phyloP scores from a whole-genome alignment of 2,888 invertebrate species.

The Mesorhabditis belari region DNA sequence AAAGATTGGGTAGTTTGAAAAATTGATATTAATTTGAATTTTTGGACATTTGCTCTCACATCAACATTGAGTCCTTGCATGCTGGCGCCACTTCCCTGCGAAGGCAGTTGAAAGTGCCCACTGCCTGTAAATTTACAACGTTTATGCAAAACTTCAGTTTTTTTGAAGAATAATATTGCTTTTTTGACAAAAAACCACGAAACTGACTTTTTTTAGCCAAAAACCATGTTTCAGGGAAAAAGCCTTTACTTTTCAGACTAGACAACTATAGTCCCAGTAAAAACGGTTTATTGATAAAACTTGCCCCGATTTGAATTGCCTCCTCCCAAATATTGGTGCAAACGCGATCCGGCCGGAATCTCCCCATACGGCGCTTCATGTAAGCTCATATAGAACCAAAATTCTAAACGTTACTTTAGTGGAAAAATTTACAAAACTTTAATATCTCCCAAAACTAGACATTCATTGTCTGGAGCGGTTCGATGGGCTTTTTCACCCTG shows the following conservation, averaged over 20 bases:
- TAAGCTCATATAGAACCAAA: neutral
- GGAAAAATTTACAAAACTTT: neutral
- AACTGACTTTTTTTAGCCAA: neutral
- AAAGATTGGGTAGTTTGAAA: neutral
- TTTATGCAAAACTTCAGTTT: neutral
- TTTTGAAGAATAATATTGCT: neutral
- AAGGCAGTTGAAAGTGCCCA: neutral
- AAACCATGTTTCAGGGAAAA: no score
- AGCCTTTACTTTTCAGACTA: no score
- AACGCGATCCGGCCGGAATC: slow-evolving; percentile 13
- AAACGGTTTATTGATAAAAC: no score
- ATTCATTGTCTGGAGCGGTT: neutral
- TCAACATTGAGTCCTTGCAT: slow-evolving; percentile 4
- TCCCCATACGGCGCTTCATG: neutral
- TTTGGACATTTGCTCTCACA: no score
- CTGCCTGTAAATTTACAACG: neutral
- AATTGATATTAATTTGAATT: no score
- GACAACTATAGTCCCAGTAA: no score
- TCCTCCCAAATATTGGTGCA: slow-evolving; percentile 13
- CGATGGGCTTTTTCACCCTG: neutral
- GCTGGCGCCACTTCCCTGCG: neutral
- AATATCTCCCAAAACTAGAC: neutral
- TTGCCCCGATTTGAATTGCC: slow-evolving; percentile 9
- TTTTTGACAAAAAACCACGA: neutral
- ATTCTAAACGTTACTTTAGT: neutral